Percentiles rank a stretch among this genome's conserved stretches.
Conservation (phyloP, 2,113 vertebrate genomes). For the Glareola pratincola region DNA sequence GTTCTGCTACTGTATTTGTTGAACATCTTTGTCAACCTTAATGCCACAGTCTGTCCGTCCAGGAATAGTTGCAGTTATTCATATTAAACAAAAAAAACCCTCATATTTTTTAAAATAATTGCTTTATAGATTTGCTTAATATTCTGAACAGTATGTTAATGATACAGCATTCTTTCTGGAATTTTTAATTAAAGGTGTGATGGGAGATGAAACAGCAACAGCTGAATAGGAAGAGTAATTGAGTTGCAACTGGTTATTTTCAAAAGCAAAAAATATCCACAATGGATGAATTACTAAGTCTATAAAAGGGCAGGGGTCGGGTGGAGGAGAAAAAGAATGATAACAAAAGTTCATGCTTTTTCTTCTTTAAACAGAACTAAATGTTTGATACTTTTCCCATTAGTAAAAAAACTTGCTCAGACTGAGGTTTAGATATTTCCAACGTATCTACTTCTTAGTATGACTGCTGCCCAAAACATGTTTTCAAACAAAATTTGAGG, state of each 20-base stretch:
- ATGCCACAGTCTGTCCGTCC: background rate
- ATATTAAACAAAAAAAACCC: background rate
- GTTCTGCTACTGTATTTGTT: background rate
- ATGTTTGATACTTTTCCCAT: background rate
- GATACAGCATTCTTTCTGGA: background rate
- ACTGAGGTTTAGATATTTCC: background rate
- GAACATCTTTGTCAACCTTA: background rate
- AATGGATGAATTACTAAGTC: background rate
- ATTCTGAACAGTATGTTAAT: background rate
- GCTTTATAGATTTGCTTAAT: background rate
- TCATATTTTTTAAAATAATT: background rate
- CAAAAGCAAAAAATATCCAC: background rate
- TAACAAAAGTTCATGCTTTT: background rate
- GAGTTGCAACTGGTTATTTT: background rate
- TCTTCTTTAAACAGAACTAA: background rate
- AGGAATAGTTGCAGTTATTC: background rate
- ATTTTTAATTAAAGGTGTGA: background rate
- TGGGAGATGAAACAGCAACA: background rate
- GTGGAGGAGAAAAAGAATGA: background rate
- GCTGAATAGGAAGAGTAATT: background rate
- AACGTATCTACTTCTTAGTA: background rate
- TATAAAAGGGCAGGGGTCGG: background rate
- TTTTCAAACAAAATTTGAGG: background rate
- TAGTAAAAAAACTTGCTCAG: background rate
- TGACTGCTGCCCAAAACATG: background rate